These are phyloP conservation scores for Acrocephalus kingi DNA, from an alignment of 2,113 vertebrate species.

Conservation along the genomic window DNA sequence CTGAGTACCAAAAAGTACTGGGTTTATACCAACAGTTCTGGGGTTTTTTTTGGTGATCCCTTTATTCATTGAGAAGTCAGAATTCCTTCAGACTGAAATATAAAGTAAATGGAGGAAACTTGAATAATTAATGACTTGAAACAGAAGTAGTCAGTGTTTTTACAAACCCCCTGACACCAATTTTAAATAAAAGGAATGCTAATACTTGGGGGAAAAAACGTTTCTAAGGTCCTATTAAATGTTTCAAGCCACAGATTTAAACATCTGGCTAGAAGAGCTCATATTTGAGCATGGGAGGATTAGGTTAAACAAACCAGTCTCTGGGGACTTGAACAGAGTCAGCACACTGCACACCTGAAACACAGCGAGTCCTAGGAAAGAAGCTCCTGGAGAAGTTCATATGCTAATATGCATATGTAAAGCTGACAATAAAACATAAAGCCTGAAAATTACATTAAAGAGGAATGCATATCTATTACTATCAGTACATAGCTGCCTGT, in stretches of 20 bases:
- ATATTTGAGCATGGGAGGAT: not conserved
- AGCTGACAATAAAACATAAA: conserved; percentile 24
- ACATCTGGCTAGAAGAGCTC: conserved; percentile 27
- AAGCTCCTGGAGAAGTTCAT: conserved; percentile 34
- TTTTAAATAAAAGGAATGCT: conserved; percentile 58
- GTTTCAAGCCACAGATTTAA: conserved; percentile 44
- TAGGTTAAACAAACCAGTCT: conserved; percentile 32
- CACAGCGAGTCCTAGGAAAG: not conserved
- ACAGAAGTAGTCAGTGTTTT: conserved; percentile 43
- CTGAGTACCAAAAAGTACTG: not conserved
- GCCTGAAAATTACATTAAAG: not conserved
- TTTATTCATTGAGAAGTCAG: conserved; percentile 2
- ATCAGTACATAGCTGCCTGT: not conserved
- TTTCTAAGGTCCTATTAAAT: conserved; percentile 11
- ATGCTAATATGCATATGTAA: not conserved
- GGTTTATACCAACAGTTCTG: not conserved
- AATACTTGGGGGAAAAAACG: not conserved
- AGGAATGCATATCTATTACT: not conserved
- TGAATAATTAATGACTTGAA: conserved; percentile 64
- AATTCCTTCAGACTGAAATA: conserved; percentile 40
- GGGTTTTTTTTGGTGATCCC: not conserved
- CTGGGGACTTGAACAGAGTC: not conserved
- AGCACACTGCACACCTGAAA: conserved; percentile 25
- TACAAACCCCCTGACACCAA: conserved; percentile 33
- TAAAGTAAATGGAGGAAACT: conserved; percentile 43